A percentile compares a stretch with the other conserved stretches of the same genome.
Evolutionary conservation across 2,888 invertebrate species (phyloP).

Genomic region (Mimas tiliae): DNA sequence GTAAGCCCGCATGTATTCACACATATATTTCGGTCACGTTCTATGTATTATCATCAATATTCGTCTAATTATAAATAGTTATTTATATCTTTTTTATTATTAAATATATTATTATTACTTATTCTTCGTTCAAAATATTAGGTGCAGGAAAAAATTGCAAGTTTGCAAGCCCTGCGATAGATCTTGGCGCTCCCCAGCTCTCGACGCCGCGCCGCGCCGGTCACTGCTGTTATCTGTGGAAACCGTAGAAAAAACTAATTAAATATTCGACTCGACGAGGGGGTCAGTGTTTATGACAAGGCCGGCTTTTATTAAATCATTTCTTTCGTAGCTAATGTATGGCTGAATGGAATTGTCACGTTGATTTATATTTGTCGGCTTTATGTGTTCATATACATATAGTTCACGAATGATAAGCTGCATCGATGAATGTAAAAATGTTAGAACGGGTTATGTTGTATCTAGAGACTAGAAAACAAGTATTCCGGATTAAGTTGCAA

Average conservation of each 20-base stretch:
- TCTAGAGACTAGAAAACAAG: too few relatives aligned
- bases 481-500: too few relatives aligned
- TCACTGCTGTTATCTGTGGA: slow-evolving; percentile 73
- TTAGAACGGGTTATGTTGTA: too few relatives aligned
- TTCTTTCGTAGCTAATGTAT: slow-evolving; percentile 13
- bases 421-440: too few relatives aligned
- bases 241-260: slow-evolving; percentile 77
- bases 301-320: slow-evolving; percentile 17
- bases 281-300: slow-evolving; percentile 48
- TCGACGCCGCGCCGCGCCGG: slow-evolving; percentile 42
- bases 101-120: not conserved
- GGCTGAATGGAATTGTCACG: not conserved
- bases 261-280: slow-evolving; percentile 66
- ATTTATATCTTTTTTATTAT: too few relatives aligned
- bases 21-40: too few relatives aligned
- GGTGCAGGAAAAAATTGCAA: too few relatives aligned
- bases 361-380: slow-evolving; percentile 25
- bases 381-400: slow-evolving; percentile 1
- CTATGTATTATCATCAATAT: too few relatives aligned
- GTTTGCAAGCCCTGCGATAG: slow-evolving; percentile 58
- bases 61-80: too few relatives aligned
- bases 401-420: too few relatives aligned
- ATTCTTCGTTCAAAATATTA: not conserved
- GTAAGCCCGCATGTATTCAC: too few relatives aligned
- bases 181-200: slow-evolving; percentile 58